A percentile compares a stretch with the other conserved stretches of the same genome.
These are phyloP conservation scores for Phocoena phocoena DNA, from an alignment of 2,113 vertebrate genomes.

Conservation along the genomic window DNA sequence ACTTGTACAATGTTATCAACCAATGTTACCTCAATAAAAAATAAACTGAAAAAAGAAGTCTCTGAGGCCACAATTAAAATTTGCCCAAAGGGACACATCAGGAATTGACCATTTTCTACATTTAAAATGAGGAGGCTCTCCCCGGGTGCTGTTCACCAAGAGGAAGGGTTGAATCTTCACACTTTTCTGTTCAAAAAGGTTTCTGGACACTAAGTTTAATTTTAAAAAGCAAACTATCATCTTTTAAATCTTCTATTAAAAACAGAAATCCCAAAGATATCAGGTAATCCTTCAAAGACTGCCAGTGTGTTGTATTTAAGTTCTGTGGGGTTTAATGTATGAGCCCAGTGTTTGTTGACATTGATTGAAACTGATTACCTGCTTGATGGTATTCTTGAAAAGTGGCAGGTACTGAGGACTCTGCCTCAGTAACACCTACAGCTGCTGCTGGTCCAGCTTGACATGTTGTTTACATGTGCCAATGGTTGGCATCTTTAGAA, in stretches of 20 bases:
- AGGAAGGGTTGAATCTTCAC: not conserved
- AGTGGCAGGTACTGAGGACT: not conserved
- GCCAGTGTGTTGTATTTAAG: not conserved
- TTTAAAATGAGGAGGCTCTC: not conserved
- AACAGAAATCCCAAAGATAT: not conserved
- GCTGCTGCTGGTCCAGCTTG: too few species aligned
- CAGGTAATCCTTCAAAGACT: not conserved
- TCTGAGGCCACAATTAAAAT: not conserved
- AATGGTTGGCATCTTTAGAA: not conserved
- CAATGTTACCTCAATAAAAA: not conserved
- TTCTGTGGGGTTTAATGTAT: not conserved
- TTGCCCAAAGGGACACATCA: not conserved
- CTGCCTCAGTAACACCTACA: not conserved
- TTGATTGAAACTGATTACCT: not conserved
- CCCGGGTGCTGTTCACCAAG: not conserved
- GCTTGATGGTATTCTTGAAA: not conserved
- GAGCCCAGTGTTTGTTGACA: not conserved
- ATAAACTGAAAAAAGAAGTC: not conserved
- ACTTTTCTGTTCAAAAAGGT: not conserved
- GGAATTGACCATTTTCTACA: not conserved
- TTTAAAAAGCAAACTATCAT: not conserved
- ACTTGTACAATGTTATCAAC: not conserved
- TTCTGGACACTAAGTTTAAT: not conserved
- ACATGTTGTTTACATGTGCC: not conserved
- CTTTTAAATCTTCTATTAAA: not conserved